These are phyloP conservation scores for Acanthosoma haemorrhoidale DNA, from an alignment of 2,888 invertebrate species.

Conservation along the genomic window DNA sequence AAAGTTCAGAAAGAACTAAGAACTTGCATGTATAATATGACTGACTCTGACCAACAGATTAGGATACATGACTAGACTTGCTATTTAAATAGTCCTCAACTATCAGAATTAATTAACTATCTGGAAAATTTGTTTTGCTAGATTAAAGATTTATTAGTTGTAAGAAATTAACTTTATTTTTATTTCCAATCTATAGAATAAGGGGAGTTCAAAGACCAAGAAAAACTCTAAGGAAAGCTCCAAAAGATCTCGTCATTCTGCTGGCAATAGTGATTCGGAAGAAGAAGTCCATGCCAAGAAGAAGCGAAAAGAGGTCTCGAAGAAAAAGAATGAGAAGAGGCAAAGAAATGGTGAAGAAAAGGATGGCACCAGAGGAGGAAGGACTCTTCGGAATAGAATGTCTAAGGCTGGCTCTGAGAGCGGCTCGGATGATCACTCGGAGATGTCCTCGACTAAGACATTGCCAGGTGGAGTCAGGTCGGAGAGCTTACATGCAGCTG, in stretches of 20 bases:
- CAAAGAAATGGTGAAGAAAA: constrained; percentile 3
- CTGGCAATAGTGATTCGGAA: background rate
- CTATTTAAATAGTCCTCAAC: too few relatives aligned
- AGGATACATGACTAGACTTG: too few relatives aligned
- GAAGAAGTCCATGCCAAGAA: background rate
- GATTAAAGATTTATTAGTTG: too few relatives aligned
- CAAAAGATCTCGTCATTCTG: background rate
- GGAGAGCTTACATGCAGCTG: background rate
- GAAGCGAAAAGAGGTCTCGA: constrained; percentile 7
- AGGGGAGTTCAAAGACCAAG: background rate
- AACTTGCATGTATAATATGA: too few relatives aligned
- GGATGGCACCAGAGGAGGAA: background rate
- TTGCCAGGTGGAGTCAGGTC: background rate
- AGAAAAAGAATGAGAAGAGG: constrained; percentile 1
- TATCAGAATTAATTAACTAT: too few relatives aligned
- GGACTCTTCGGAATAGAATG: background rate
- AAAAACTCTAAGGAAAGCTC: background rate
- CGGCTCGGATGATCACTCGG: background rate
- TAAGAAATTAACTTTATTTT: background rate
- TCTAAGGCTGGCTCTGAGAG: background rate
- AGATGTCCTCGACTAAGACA: background rate
- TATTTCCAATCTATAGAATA: background rate
- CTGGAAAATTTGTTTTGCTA: too few relatives aligned
- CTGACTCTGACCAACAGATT: too few relatives aligned
- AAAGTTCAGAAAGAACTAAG: too few relatives aligned